Evolutionary conservation across 1,140 invertebrate genomes (phyloP).

Genomic region (Sitobion miscanthi): DNA sequence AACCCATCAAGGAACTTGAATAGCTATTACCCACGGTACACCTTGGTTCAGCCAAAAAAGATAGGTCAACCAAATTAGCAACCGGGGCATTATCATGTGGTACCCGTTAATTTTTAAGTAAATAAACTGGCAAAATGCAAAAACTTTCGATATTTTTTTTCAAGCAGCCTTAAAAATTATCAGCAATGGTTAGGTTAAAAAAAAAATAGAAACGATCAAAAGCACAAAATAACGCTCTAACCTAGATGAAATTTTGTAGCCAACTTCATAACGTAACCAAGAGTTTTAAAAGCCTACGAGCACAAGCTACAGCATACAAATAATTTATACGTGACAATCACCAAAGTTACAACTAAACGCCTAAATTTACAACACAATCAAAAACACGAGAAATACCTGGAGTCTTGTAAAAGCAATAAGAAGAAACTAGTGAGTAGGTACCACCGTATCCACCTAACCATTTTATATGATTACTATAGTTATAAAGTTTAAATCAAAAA

Average conservation of each 20-base stretch:
- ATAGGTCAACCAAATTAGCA: not conserved
- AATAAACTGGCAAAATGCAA: no score
- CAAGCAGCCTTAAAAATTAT: not conserved
- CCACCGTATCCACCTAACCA: no score
- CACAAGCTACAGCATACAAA: not conserved
- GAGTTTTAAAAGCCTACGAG: not conserved
- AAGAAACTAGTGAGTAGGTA: not conserved
- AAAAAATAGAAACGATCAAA: not conserved
- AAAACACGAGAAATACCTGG: not conserved
- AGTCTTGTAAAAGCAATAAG: no score
- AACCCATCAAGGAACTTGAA: not conserved
- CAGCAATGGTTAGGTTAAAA: not conserved
- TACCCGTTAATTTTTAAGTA: no score
- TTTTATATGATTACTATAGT: no score
- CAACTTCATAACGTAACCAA: not conserved
- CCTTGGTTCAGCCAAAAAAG: not conserved
- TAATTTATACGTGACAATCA: not conserved
- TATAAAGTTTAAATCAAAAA: no score
- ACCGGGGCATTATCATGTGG: no score
- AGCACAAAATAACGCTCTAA: not conserved
- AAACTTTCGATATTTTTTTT: not conserved
- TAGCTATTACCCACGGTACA: not conserved
- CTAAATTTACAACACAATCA: not conserved
- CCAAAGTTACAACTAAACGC: not conserved
- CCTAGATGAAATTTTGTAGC: no score